phyloP scores from a whole-genome alignment of 2,888 invertebrate species.

The Tenthredo notha region DNA sequence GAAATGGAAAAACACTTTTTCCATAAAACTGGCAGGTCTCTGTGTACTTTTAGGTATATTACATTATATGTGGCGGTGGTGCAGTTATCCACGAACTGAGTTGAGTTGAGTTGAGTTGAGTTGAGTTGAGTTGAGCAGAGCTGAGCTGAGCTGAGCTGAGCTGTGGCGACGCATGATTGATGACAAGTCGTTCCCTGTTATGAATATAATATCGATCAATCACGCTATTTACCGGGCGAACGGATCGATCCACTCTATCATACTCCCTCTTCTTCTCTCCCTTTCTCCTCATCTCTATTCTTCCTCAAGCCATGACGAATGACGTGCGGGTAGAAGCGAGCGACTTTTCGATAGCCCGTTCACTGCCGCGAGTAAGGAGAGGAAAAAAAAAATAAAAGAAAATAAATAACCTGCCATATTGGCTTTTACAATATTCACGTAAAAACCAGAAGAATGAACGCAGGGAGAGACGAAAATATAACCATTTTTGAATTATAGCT shows the following conservation, averaged over 20 bases:
- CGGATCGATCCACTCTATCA: slow-evolving; percentile 75
- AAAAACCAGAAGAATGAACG: not conserved
- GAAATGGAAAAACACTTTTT: not conserved
- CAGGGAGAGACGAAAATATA: not conserved
- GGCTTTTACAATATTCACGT: not conserved
- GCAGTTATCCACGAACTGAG: slow-evolving; percentile 14
- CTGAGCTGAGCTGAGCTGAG: not conserved
- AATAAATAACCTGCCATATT: not conserved
- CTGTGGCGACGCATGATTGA: slow-evolving; percentile 56
- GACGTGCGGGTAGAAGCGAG: slow-evolving; percentile 37
- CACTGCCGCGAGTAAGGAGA: not conserved
- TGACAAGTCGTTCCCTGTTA: slow-evolving; percentile 76
- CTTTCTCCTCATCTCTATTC: slow-evolving; percentile 51
- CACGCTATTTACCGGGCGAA: slow-evolving; percentile 76
- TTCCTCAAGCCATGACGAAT: slow-evolving; percentile 37
- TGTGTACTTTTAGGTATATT: not conserved
- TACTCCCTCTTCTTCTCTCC: slow-evolving; percentile 60
- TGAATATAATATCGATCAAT: slow-evolving; percentile 78
- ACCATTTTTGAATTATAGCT: too few relatives aligned
- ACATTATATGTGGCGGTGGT: not conserved
- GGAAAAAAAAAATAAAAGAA: not conserved
- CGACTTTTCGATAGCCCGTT: slow-evolving; percentile 38
- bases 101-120: not conserved
- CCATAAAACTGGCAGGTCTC: not conserved
- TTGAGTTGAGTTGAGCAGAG: not conserved